Evolutionary conservation across 1,140 invertebrate genomes (phyloP), one percentile per base, ranked within the genome.

Genomic region (Lordiphosa collinella): DNA sequence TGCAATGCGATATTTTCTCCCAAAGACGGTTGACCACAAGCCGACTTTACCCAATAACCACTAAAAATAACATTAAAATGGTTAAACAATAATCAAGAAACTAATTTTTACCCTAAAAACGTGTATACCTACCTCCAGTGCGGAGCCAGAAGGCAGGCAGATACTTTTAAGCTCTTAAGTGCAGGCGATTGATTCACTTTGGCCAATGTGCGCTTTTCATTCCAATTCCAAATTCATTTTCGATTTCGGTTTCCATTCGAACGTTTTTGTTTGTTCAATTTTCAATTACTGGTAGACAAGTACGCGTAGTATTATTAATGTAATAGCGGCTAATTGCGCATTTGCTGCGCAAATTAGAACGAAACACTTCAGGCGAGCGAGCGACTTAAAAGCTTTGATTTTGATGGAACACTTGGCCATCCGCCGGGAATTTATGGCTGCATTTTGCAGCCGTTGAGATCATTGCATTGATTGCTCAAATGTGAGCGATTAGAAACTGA

Each of bases 221-320:
- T 82, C 72, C 61, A 68, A 72, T 53, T 82, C 72, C 61, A 68
- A 65, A 73, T 73, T 53, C 52, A 43, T 44, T 75, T 68, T 47
- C 25, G 36, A 49, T 60, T 53, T 35, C 36, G 55, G 61, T 79
- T 73, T 68, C 44, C 49, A 60, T 60, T 50, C 22, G 44, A 29
- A 18, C 16, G 40, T 61, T 57, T 58, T 66, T 9, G 25, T 32
- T 51, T 51, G 22, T 63, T 48, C 35, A 14, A 29, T 46, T 44
- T 78, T 78, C 76, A 78, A 84, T 84, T 82, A 84, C 46, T 37
- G 7, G 57, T 52, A 55, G 56, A 51, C 76, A 76, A 80, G 76
- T 84, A 78, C 71, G 72, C 66, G 76, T 84, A 84, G 76, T 84
- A 84, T 84, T 82, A 82, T 82, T 82, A 82, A 68, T 82, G 76